phyloP scores from a whole-genome alignment of 2,797 vertebrate genomes.

The Rhynchotus rufescens region DNA sequence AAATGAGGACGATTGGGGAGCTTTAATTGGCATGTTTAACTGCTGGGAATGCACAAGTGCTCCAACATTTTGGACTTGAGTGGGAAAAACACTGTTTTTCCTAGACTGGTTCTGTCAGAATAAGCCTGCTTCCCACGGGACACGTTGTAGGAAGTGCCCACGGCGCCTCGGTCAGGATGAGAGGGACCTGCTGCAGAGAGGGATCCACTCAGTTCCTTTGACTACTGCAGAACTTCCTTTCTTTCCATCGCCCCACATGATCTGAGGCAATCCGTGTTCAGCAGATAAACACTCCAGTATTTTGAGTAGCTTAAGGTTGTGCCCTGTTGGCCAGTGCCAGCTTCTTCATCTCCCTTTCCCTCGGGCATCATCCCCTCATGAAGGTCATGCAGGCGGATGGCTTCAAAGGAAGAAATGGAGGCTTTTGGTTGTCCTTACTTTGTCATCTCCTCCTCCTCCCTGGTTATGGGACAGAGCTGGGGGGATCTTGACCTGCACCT shows the following conservation, averaged over 20 bases:
- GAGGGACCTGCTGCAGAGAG: neutral
- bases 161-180: fast-evolving
- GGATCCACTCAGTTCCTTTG: neutral
- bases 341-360: neutral
- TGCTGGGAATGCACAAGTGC: neutral
- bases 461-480: neutral
- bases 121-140: neutral
- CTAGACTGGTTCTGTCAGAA: neutral
- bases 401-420: neutral
- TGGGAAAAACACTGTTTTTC: neutral
- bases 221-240: neutral
- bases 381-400: neutral
- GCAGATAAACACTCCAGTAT: neutral
- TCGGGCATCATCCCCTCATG: neutral
- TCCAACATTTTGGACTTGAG: neutral
- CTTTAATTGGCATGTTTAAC: too few species aligned
- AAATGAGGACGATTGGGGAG: neutral
- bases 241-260: neutral
- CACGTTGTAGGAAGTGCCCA: neutral
- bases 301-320: neutral
- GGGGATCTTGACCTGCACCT: neutral
- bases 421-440: neutral
- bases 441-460: neutral
- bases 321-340: neutral
- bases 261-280: neutral